phyloP scores from a whole-genome alignment of 2,797 vertebrate genomes.

The Cirrhinus molitorella region DNA sequence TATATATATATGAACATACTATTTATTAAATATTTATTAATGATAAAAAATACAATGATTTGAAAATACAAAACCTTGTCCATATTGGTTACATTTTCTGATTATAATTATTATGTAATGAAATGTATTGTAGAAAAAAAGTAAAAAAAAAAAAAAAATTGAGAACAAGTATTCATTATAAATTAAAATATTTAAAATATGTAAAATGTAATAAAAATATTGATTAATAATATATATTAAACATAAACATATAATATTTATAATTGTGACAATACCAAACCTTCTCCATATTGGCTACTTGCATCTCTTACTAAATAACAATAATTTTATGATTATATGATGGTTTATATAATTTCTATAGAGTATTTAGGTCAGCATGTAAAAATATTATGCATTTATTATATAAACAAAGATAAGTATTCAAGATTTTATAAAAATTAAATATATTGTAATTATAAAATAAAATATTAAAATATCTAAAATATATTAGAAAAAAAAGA shows the following conservation, averaged over 20 bases:
- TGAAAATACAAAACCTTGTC: too few relatives aligned
- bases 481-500: too few relatives aligned
- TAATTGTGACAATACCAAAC: too few relatives aligned
- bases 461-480: background rate
- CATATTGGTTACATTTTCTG: too few relatives aligned
- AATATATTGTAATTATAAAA: background rate
- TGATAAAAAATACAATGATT: too few relatives aligned
- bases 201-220: background rate
- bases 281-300: background rate
- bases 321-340: background rate
- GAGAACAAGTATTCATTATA: background rate
- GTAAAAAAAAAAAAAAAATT: too few relatives aligned
- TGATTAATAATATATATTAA: background rate
- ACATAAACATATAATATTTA: too few relatives aligned
- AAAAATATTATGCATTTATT: background rate
- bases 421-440: background rate
- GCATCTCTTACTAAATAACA: background rate
- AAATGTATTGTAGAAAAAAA: too few relatives aligned
- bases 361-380: background rate
- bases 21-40: too few relatives aligned
- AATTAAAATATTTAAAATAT: background rate
- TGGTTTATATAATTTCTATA: background rate
- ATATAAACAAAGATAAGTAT: background rate
- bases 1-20: too few relatives aligned
- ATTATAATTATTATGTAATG: too few relatives aligned